These are phyloP conservation scores for Stegodyphus mimosarum DNA, from an alignment of 1,140 invertebrate genomes.

Conservation along the genomic window DNA sequence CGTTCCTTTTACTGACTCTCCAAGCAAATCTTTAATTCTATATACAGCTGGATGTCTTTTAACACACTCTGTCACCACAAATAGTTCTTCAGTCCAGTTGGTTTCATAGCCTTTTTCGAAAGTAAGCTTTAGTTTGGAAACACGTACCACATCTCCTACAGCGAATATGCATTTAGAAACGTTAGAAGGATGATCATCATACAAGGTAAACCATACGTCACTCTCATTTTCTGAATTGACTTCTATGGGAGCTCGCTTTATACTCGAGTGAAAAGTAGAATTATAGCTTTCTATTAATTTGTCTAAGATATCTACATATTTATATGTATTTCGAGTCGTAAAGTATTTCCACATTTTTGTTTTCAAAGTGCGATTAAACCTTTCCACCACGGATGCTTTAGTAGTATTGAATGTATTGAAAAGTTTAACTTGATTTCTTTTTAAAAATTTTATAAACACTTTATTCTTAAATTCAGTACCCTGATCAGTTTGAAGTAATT, in stretches of 20 bases:
- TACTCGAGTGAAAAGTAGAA: constrained; percentile 67
- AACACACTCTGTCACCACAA: constrained; percentile 13
- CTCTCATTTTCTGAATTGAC: constrained; percentile 61
- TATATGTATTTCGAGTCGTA: constrained; percentile 66
- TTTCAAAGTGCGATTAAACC: constrained; percentile 70
- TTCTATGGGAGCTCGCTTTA: constrained; percentile 67
- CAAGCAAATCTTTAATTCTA: constrained; percentile 17
- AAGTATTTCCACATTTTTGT: constrained; percentile 69
- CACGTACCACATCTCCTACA: constrained; percentile 64
- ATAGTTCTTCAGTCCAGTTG: background rate
- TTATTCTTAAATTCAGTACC: constrained; percentile 59
- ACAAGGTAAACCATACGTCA: constrained; percentile 52
- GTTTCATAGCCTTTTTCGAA: constrained; percentile 50
- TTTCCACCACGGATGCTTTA: constrained; percentile 70
- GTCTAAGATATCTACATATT: constrained; percentile 67
- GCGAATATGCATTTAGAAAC: constrained; percentile 62
- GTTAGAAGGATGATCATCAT: constrained; percentile 51
- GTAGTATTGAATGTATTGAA: constrained; percentile 68
- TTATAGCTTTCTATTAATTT: constrained; percentile 69
- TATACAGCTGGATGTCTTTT: background rate
- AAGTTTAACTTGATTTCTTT: constrained; percentile 67
- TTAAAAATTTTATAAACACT: constrained; percentile 65
- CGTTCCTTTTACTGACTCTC: constrained; percentile 31
- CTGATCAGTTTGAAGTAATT: constrained; percentile 49
- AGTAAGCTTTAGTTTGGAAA: constrained; percentile 49